Evolutionary conservation across 2,888 invertebrate species (phyloP).

Genomic region (Allacma fusca): DNA sequence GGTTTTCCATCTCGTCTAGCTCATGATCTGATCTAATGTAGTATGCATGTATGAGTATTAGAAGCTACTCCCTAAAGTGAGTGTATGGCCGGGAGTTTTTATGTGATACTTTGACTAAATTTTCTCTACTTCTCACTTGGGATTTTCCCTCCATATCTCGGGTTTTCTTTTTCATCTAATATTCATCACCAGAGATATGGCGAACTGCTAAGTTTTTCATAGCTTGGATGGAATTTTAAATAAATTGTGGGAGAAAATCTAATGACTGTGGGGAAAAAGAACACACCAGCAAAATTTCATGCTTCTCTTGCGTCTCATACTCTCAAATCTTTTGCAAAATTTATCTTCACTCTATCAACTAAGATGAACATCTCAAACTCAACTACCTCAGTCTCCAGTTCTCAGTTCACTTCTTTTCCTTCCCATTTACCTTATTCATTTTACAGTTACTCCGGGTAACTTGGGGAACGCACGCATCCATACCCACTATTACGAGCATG

Average conservation of each 20-base stretch:
- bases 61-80: slow-evolving; percentile 39
- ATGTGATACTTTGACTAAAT: slow-evolving; percentile 61
- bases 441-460: slow-evolving; percentile 24
- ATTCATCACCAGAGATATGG: slow-evolving; percentile 61
- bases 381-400: slow-evolving; percentile 35
- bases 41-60: slow-evolving; percentile 40
- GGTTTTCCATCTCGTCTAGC: slow-evolving; percentile 40
- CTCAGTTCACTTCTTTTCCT: slow-evolving; percentile 37
- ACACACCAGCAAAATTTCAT: slow-evolving; percentile 45
- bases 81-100: slow-evolving; percentile 54
- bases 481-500: not conserved
- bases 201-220: slow-evolving; percentile 62
- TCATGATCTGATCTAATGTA: slow-evolving; percentile 44
- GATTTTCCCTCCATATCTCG: slow-evolving; percentile 55
- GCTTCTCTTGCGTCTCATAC: slow-evolving; percentile 43
- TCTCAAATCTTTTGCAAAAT: slow-evolving; percentile 60
- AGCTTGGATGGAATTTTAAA: slow-evolving; percentile 62
- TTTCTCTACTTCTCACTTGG: slow-evolving; percentile 60
- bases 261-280: slow-evolving; percentile 61
- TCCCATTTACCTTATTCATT: slow-evolving; percentile 43
- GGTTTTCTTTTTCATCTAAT: slow-evolving; percentile 61
- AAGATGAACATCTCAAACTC: slow-evolving; percentile 50
- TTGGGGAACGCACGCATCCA: slow-evolving; percentile 14
- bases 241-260: slow-evolving; percentile 62
- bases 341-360: slow-evolving; percentile 57